These are phyloP conservation scores for Cardiocondyla obscurior DNA, from an alignment of 1,140 invertebrate genomes.

Conservation along the genomic window DNA sequence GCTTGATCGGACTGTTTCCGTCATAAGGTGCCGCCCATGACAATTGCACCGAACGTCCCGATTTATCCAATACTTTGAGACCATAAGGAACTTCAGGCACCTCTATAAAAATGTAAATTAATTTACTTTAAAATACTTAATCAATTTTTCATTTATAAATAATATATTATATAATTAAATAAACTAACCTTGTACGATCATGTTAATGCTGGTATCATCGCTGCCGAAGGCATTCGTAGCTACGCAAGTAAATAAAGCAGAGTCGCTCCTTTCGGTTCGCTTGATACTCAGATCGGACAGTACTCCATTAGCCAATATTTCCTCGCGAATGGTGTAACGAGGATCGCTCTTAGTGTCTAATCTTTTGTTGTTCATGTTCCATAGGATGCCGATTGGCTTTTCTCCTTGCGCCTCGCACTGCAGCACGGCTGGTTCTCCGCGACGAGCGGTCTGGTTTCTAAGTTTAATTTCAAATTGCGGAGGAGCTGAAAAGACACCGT, in stretches of 20 bases:
- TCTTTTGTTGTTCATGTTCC: conserved; percentile 97
- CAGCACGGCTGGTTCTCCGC: conserved; percentile 95
- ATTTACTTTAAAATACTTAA: background rate
- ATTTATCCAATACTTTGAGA: conserved; percentile 95
- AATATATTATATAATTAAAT: background rate
- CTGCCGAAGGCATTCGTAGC: conserved; percentile 97
- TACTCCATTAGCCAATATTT: conserved; percentile 93
- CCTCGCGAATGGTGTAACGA: conserved; percentile 96
- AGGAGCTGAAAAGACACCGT: conserved; percentile 87
- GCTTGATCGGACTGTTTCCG: conserved; percentile 96
- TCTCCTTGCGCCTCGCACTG: conserved; percentile 98
- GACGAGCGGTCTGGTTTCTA: conserved; percentile 94
- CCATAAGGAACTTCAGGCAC: conserved; percentile 96
- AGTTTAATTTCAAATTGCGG: conserved; percentile 97
- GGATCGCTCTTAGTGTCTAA: conserved; percentile 94
- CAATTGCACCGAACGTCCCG: conserved; percentile 94
- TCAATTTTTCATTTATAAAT: background rate
- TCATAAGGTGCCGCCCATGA: conserved; percentile 97
- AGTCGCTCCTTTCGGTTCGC: conserved; percentile 94
- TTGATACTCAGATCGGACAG: conserved; percentile 95
- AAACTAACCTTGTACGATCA: conserved; percentile 94
- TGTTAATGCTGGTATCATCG: conserved; percentile 97
- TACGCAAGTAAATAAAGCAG: conserved; percentile 96
- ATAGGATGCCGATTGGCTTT: conserved; percentile 97
- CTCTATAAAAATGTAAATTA: conserved; percentile 85